These are phyloP conservation scores for Callaeas wilsoni DNA, from an alignment of 2,113 vertebrate genomes.

Conservation along the genomic window DNA sequence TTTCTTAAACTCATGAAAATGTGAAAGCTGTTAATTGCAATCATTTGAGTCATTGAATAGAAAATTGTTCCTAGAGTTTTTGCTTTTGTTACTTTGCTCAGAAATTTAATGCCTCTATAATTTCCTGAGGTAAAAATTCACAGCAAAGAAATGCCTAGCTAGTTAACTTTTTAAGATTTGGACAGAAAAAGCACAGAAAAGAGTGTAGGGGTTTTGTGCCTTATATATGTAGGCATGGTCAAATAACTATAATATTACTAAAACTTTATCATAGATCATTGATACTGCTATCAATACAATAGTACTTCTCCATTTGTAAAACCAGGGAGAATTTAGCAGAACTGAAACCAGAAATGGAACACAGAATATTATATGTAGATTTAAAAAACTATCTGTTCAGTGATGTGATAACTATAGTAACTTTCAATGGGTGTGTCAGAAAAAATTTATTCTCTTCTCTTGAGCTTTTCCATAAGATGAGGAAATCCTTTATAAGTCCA, in stretches of 20 bases:
- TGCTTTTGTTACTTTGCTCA: background rate
- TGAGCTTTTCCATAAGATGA: background rate
- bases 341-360: background rate
- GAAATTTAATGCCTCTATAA: background rate
- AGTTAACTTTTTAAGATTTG: background rate
- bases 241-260: background rate
- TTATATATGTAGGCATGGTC: background rate
- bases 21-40: constrained; percentile 22
- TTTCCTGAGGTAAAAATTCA: background rate
- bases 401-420: background rate
- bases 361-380: background rate
- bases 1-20: constrained; percentile 25
- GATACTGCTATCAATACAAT: background rate
- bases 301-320: background rate
- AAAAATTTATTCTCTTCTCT: background rate
- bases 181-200: background rate
- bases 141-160: background rate
- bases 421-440: background rate
- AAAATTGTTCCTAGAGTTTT: background rate
- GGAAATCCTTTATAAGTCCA: background rate
- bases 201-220: background rate
- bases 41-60: constrained; percentile 4
- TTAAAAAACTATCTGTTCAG: background rate
- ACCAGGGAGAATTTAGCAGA: background rate
- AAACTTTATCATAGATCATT: background rate